Conservation (phyloP, 1,140 invertebrate genomes). For the Aphelenchoides avenae region DNA sequence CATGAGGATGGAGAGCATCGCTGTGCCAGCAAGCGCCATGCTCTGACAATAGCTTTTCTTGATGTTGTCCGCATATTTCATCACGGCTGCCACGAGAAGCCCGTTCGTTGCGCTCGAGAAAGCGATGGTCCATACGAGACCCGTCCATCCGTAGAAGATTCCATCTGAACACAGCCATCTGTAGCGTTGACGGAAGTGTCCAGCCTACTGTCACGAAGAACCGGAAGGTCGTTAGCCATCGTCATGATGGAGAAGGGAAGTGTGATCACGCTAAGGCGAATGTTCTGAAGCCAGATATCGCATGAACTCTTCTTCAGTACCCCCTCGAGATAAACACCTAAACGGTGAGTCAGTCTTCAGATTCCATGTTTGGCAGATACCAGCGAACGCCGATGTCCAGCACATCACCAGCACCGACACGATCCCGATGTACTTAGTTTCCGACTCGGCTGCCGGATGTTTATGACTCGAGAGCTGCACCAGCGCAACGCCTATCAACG, state of each 20-base stretch:
- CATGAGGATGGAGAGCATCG: conserved; percentile 30
- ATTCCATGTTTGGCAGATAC: neutral
- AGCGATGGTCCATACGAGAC: conserved; percentile 76
- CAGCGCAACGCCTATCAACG: conserved; percentile 27
- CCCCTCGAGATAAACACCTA: conserved; percentile 36
- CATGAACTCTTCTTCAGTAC: conserved; percentile 38
- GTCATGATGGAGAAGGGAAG: conserved; percentile 34
- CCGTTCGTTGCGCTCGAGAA: conserved; percentile 78
- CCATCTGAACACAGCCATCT: conserved; percentile 21
- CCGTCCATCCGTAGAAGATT: conserved; percentile 69
- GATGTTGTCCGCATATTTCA: conserved; percentile 92
- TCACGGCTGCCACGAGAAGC: conserved; percentile 82
- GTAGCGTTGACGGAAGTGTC: no score
- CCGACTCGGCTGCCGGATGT: neutral
- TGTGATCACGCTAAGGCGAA: conserved; percentile 36
- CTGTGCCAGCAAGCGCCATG: conserved; percentile 34
- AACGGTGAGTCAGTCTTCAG: conserved; percentile 60
- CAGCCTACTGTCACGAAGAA: conserved; percentile 25
- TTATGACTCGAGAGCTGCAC: conserved; percentile 33
- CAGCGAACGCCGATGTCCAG: conserved; percentile 87
- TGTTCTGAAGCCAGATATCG: conserved; percentile 41
- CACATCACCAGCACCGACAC: conserved; percentile 83
- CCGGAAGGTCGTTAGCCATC: conserved; percentile 20
- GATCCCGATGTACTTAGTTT: conserved; percentile 62
- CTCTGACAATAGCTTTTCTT: conserved; percentile 41